Evolutionary conservation across 2,113 vertebrate genomes (phyloP).

Genomic region (Pontoporia blainvillei): DNA sequence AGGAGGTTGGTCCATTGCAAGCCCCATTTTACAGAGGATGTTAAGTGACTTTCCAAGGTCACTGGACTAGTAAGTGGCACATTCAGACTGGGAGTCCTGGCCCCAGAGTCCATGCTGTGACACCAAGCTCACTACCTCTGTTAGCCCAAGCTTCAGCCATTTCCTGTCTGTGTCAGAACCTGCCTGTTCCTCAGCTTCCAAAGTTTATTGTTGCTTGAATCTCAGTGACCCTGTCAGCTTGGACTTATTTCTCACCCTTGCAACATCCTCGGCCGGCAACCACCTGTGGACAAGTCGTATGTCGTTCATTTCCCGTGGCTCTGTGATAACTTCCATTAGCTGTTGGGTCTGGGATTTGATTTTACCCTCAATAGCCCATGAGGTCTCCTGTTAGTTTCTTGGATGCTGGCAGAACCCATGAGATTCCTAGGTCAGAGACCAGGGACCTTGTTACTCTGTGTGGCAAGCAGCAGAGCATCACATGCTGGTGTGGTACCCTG

Average conservation of each 20-base stretch:
- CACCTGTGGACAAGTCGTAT: not conserved
- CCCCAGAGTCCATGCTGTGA: not conserved
- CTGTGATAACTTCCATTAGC: not conserved
- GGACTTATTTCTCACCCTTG: not conserved
- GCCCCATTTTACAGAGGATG: not conserved
- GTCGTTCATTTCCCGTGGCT: not conserved
- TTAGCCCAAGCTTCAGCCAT: not conserved
- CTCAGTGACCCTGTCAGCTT: not conserved
- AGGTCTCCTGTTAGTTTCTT: not conserved
- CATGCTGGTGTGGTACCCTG: not conserved
- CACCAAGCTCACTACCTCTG: not conserved
- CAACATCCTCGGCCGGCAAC: not conserved
- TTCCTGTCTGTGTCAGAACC: not conserved
- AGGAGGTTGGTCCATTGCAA: not conserved
- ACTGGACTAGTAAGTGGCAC: not conserved
- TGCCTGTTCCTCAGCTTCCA: not conserved
- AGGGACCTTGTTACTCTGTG: not conserved
- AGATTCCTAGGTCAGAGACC: not conserved
- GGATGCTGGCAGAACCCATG: not conserved
- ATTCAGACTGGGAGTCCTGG: not conserved
- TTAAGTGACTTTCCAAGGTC: not conserved
- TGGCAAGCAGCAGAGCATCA: not conserved
- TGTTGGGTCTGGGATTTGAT: not conserved
- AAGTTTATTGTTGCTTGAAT: not conserved
- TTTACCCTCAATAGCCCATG: not conserved